Base-by-base conservation (phyloP, 2,888 invertebrate species). In the Laothoe populi region DNA sequence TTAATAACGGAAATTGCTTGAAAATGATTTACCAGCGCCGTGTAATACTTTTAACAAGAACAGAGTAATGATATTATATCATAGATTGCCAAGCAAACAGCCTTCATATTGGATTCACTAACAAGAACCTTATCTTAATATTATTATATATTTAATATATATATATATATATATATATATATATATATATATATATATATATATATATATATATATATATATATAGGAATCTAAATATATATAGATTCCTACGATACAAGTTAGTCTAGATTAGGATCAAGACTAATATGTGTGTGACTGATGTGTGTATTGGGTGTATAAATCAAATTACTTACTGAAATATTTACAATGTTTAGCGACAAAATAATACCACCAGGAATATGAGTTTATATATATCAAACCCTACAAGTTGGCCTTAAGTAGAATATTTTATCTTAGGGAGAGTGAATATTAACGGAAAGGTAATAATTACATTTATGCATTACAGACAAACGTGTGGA, bases 1-100 rank as follows among this genome's bases (percentile, higher is more conserved):
- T 83, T 83, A 81, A 83, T 82, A 83, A 81, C 74, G 81, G 81
- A 83, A 86, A 84, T 84, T 85, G 76, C 70, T 72, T 71, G 70
- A 80, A 84, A 86, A 84, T 81, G 71, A 83, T 77, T 83, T 77
- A 73, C 73, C 70, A 74, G 69, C 73, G 68, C 70, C 68, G 72
- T 66, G 70, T 74, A 71, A 73, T 73, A 76, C 72, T 78, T 75
- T 66, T 66, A 64, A 68, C 63, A 66, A 68, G 73, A 81, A 83
- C 81, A 84, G 79, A 81, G 83, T 86, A 79, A 72, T 73, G 75
- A 69, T 71, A 40, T 31, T 57, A 44, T 63, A 61, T 58, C 8
- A n/a, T 58, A 8, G 40, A 53, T 26, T 49, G 26, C 24, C 19
- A 40, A 62, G 60, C n/a, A 57, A 58, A 59, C 57, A 48, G 46